Evolutionary conservation across 2,113 vertebrate genomes (phyloP).

Genomic region (Irena cyanogastra): DNA sequence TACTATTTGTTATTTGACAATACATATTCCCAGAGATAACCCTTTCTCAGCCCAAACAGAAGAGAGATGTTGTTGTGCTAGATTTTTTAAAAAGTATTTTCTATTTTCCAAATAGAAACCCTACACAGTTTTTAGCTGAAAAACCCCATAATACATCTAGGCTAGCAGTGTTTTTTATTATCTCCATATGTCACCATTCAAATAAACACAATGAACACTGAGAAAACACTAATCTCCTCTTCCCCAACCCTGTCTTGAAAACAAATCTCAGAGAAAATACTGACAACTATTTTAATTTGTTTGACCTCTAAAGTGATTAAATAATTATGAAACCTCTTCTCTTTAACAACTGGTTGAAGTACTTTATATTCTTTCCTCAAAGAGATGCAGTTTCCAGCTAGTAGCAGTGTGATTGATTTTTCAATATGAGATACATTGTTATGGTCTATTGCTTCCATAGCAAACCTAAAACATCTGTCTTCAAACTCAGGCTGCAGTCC

Average conservation of each 20-base stretch:
- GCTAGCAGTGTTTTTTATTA: background rate
- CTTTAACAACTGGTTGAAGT: slow-evolving; percentile 63
- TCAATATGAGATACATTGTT: slow-evolving; percentile 66
- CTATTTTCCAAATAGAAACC: background rate
- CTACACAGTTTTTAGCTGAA: background rate
- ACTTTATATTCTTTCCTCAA: slow-evolving; percentile 62
- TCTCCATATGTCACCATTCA: slow-evolving; percentile 13
- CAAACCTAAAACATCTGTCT: slow-evolving; percentile 68
- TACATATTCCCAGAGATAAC: background rate
- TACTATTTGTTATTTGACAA: background rate
- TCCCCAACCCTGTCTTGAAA: background rate
- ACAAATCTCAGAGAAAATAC: slow-evolving; percentile 50
- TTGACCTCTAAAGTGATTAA: slow-evolving; percentile 68
- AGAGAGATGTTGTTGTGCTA: background rate
- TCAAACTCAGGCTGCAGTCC: slow-evolving; percentile 46
- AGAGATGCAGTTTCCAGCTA: slow-evolving; percentile 50
- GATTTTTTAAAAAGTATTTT: background rate
- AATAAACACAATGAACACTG: slow-evolving; percentile 40
- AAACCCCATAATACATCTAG: background rate
- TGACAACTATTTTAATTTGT: slow-evolving; percentile 72
- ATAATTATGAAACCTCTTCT: slow-evolving; percentile 68
- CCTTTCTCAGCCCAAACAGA: background rate
- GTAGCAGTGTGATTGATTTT: slow-evolving; percentile 72
- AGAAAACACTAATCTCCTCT: slow-evolving; percentile 37
- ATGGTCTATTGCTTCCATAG: slow-evolving; percentile 70